Evolutionary conservation across 1,140 invertebrate genomes (phyloP).

Genomic region (Aphidius ervi): DNA sequence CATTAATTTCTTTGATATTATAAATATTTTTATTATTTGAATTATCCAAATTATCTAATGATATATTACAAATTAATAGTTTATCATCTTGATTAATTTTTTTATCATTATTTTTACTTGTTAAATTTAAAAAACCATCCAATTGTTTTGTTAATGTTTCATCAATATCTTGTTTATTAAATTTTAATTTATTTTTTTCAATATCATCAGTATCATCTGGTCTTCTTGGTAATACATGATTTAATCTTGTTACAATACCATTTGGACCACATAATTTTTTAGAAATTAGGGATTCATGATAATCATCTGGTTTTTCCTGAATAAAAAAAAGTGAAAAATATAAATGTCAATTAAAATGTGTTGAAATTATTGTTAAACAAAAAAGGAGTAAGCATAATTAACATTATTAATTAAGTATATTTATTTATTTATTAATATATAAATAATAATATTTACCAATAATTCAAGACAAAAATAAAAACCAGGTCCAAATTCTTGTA

Average conservation of each 20-base stretch:
- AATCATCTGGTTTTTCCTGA: conserved; percentile 30
- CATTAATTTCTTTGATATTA: conserved; percentile 17
- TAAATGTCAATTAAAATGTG: conserved; percentile 7
- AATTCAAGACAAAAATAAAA: conserved; percentile 58
- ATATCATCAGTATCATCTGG: conserved; percentile 27
- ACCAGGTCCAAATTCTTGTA: conserved; percentile 51
- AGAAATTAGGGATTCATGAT: background rate
- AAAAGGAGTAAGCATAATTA: no score
- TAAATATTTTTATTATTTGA: conserved; percentile 35
- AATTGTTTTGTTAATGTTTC: conserved; percentile 19
- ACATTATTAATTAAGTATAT: no score
- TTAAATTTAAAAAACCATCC: conserved; percentile 24
- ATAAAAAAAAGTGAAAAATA: conserved; percentile 14
- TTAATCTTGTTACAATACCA: conserved; percentile 34
- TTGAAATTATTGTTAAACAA: background rate
- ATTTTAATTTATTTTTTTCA: conserved; percentile 29
- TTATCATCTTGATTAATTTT: conserved; percentile 25
- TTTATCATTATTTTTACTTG: conserved; percentile 28
- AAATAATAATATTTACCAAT: conserved; percentile 53
- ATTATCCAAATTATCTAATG: conserved; percentile 29
- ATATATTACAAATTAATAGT: conserved; percentile 24
- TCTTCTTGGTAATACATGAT: conserved; percentile 32
- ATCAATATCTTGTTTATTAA: conserved; percentile 18
- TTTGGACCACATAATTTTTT: conserved; percentile 28
- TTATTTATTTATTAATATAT: conserved; percentile 4